phyloP scores from a whole-genome alignment of 2,113 vertebrate species.

The Semnopithecus entellus region DNA sequence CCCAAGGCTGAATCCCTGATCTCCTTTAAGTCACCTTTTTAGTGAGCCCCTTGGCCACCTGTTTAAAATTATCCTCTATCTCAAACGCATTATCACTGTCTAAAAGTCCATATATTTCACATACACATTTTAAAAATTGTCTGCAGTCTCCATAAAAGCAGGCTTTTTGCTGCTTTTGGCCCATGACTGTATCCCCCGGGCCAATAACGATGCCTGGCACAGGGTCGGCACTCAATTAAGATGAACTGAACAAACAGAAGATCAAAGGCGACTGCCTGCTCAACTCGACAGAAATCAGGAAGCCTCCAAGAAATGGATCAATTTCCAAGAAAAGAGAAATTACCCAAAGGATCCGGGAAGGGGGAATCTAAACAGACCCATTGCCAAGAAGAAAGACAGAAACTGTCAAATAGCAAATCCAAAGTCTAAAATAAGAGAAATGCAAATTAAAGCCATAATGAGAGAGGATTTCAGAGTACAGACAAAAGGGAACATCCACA shows the following conservation, averaged over 20 bases:
- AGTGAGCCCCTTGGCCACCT: background rate
- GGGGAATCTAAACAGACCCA: background rate
- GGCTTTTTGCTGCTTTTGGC: background rate
- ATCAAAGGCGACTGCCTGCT: accelerated
- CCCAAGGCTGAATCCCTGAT: background rate
- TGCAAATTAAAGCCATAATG: accelerated
- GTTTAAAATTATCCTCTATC: background rate
- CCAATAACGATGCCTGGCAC: accelerated
- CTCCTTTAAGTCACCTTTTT: background rate
- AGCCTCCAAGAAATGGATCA: background rate
- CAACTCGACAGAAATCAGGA: accelerated
- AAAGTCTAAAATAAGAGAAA: background rate
- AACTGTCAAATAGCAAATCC: background rate
- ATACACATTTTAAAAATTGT: accelerated
- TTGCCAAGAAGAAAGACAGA: background rate
- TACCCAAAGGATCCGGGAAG: background rate
- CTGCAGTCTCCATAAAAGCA: accelerated
- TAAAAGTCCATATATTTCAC: background rate
- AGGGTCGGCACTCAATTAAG: background rate
- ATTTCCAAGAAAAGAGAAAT: background rate
- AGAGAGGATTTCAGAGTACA: accelerated
- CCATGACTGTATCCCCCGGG: accelerated
- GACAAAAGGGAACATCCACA: accelerated
- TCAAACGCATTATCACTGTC: background rate
- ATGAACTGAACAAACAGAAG: background rate